Conservation (phyloP, 2,113 vertebrate species). For the Nyctereutes procyonoides region DNA sequence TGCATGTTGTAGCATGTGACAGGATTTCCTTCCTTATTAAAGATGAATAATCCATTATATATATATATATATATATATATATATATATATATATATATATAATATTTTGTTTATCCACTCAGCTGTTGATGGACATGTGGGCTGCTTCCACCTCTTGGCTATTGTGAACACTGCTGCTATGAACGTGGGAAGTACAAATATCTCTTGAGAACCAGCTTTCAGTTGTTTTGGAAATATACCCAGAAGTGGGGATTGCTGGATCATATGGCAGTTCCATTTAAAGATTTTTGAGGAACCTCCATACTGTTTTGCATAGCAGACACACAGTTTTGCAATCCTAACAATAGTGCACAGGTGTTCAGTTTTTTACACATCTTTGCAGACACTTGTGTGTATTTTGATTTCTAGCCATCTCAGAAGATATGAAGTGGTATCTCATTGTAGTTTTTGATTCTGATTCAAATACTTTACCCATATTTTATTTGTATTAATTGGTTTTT, state of each 20-base stretch:
- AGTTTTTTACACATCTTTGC: background rate
- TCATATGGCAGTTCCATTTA: background rate
- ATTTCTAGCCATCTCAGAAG: background rate
- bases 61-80: background rate
- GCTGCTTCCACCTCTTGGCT: constrained; percentile 6
- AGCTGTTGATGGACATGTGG: background rate
- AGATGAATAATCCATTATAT: background rate
- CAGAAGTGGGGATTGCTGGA: background rate
- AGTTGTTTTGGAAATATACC: background rate
- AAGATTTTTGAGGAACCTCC: background rate
- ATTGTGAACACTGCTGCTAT: background rate
- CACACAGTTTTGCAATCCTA: background rate
- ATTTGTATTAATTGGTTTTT: constrained; percentile 10
- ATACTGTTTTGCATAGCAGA: background rate
- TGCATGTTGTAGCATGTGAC: background rate
- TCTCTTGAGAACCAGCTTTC: background rate
- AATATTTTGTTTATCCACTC: constrained; percentile 26
- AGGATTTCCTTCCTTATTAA: constrained; percentile 26
- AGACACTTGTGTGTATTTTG: background rate
- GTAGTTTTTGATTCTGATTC: constrained; percentile 15
- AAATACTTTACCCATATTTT: background rate
- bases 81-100: no score
- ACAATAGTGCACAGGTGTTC: background rate
- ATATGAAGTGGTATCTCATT: background rate
- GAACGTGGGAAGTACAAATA: constrained; percentile 33